Evolutionary conservation across 2,888 invertebrate genomes (phyloP), one percentile per base, ranked within the genome.

Genomic region (Amblyteles armatorius): DNA sequence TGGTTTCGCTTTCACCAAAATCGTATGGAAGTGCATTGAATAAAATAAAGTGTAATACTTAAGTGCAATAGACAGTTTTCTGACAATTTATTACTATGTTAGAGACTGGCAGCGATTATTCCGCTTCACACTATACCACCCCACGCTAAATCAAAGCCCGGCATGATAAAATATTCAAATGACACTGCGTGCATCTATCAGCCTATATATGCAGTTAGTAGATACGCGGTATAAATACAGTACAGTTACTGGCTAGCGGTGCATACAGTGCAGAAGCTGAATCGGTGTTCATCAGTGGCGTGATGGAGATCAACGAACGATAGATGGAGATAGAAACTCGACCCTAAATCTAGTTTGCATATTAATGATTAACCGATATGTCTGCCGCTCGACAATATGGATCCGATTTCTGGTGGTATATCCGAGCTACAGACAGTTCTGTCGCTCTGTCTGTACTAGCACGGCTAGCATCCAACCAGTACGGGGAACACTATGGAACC

Each of bases 321-420:
- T 83, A 40, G 79, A 79, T 68, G 63, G 78, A 79, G 82, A 85
- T 26, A 67, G 83, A 80, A 83, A 77, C 79, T 73, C 84, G 69
- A 83, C 77, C 85, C 88, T 85, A 86, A 88, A 87, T 76, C 88
- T 86, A 85, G 86, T 88, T 87, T 88, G 86, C 88, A 88, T 88
- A 88, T 88, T 88, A 88, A 88, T 86, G 87, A 87, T 87, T 80
- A 85, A 86, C 83, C 88, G 87, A 87, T 88, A 84, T 78, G 85
- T 84, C 82, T 85, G 82, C 82, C 85, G 83, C 85, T 80, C 85
- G 83, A 85, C 85, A 85, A 83, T 85, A 85, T 83, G 82, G 85
- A 80, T 80, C 79, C 85, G 82, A 85, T 85, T 85, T 83, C 79
- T 77, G 85, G 67, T 63, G 67, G 79, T 63, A 29, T 69, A 77